Evolutionary conservation across 2,888 invertebrate genomes (phyloP), one percentile per base, ranked within the genome.

Genomic region (Andrena trimmerana): DNA sequence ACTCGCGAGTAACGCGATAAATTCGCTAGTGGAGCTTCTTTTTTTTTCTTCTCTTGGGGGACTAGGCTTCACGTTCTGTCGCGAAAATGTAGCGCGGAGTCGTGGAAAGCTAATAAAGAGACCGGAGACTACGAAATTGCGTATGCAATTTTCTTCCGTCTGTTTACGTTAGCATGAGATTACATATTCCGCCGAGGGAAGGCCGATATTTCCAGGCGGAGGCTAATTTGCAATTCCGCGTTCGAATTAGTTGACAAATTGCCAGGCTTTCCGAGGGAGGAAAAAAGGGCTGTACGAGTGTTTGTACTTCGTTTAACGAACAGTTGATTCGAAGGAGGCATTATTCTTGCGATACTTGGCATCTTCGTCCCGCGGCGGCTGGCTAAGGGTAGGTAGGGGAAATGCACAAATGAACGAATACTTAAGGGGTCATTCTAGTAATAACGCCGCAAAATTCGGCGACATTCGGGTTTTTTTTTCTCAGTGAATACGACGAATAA

Each of bases 181-280:
- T 76, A 78, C 69, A n/a, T 29, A 76, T 82, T 65, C 54, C 72
- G 8, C n/a, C 24, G 59, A 2, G 76, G 68, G 69, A 52, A 60
- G 50, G 52, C 59, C 57, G 65, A 68, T 76, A 72, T 72, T 69
- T 76, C 54, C 76, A 48, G 62, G 54, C 76, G 33, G 68, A 29
- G 63, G 67, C 63, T 73, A 75, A 78, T 86, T 83, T 78, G 73
- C 80, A 50, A 83, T 81, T 81, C 70, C 80, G 57, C 71, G 63
- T 80, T 78, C 59, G 62, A 82, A 85, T 85, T 82, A 78, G 65
- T 52, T 50, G 78, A 73, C 76, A 65, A 74, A 60, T 84, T 77
- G 78, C 70, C 72, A 63, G 63, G 73, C 31, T 75, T 78, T 73
- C 29, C 42, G n/a, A 68, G 7, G 2, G 3, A 3, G 16, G 13